Percentiles rank a stretch among this genome's conserved stretches.
Evolutionary conservation across 2,888 invertebrate species (phyloP).

Genomic region (Hirtodrosophila confusa): DNA sequence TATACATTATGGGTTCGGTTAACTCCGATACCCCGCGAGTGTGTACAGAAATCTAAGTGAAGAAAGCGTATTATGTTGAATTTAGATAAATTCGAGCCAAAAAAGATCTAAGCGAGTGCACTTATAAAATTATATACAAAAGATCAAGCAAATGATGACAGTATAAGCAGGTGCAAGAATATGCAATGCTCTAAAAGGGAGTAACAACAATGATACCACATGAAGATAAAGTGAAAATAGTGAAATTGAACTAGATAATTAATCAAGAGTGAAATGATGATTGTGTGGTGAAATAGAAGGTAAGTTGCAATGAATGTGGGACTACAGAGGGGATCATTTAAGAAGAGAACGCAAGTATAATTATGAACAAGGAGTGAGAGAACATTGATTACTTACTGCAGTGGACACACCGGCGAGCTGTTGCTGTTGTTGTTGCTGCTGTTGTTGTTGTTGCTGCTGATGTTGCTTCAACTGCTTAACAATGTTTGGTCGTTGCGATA

Average conservation of each 20-base stretch:
- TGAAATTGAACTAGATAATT: not conserved
- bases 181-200: not conserved
- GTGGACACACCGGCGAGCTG: conserved; percentile 58
- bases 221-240: not conserved
- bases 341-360: not conserved
- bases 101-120: no score
- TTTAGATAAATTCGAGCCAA: not conserved
- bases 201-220: not conserved
- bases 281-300: not conserved
- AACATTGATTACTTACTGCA: conserved; percentile 81
- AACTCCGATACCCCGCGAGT: no score
- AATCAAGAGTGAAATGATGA: not conserved
- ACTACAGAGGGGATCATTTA: conserved; percentile 1
- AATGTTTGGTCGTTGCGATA: conserved; percentile 84
- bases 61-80: no score
- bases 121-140: not conserved
- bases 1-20: no score
- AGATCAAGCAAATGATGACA: not conserved
- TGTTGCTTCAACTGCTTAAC: conserved; percentile 84
- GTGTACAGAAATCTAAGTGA: no score
- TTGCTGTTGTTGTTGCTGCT: conserved; percentile 50
- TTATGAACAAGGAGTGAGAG: conserved; percentile 33
- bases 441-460: conserved; percentile 76
- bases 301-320: conserved; percentile 10
- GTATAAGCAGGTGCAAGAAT: not conserved